A percentile compares a stretch with the other conserved stretches of the same genome.
These are phyloP conservation scores for Resseliella maxima DNA, from an alignment of 2,888 invertebrate species.

Conservation along the genomic window DNA sequence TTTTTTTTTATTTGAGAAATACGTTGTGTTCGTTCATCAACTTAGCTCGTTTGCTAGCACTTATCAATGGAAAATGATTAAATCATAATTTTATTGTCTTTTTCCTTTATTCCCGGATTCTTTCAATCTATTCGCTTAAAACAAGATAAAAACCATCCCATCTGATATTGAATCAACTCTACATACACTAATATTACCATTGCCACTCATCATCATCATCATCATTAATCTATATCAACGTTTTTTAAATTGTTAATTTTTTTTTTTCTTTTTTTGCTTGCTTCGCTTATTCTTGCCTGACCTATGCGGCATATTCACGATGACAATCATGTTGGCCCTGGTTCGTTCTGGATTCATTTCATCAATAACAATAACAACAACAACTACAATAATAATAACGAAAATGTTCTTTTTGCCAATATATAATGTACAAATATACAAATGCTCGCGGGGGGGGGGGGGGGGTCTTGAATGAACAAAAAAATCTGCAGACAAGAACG, in stretches of 20 bases:
- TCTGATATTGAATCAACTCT: not conserved
- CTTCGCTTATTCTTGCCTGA: not conserved
- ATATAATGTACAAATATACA: too few relatives aligned
- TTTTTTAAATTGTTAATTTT: conserved; percentile 7
- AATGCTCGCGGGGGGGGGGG: not conserved
- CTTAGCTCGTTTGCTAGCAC: not conserved
- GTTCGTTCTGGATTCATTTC: not conserved
- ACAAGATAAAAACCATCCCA: not conserved
- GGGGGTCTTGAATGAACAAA: not conserved
- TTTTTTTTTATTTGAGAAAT: not conserved
- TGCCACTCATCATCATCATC: conserved; percentile 55
- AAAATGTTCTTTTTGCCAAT: too few relatives aligned
- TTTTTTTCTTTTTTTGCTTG: not conserved
- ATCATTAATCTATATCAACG: conserved; percentile 51
- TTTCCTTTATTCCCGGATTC: not conserved
- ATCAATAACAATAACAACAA: not conserved
- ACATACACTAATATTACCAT: not conserved
- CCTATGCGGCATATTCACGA: not conserved
- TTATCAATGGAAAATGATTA: conserved; percentile 37
- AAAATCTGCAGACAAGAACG: conserved; percentile 71
- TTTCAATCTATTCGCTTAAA: not conserved
- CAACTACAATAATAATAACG: too few relatives aligned
- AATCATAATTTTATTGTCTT: conserved; percentile 7
- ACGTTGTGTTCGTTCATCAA: not conserved
- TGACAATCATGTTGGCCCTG: not conserved